Evolutionary conservation across 1,140 invertebrate genomes (phyloP), one percentile per base, ranked within the genome.

Genomic region (Lasioglossum albipes): DNA sequence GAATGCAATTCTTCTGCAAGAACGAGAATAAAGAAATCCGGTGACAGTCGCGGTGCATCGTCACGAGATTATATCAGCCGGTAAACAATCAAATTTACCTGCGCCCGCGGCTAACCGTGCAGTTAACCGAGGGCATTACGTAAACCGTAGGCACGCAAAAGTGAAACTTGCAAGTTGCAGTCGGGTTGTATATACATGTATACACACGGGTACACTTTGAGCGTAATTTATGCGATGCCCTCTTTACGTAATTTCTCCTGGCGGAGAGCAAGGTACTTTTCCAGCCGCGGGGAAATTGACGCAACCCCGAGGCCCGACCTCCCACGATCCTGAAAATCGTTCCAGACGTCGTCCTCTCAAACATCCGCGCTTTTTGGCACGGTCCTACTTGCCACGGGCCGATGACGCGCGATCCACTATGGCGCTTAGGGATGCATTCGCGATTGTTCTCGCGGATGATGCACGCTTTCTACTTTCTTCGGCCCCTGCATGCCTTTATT

Each of bases 211-310:
- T n/a, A 59, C 20, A 59, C 6, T 6, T 59, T n/a, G 7, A n/a
- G n/a, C 57, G 57, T 59, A n/a, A 59, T n/a, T 59, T 59, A 59
- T 59, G 57, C 57, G 57, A 59, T 59, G 57, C 57, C 57, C 57
- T 59, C 57, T 59, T 59, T 59, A 59, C 57, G 57, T 59, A 59
- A 59, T 59, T 59, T 59, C 57, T 59, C 57, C n/a, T n/a, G 57
- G 18, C 57, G 18, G 57, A 59, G 52, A 54, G 52, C 16, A 7
- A 59, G 7, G 20, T 9, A 9, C 57, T 59, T 59, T n/a, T 59
- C 57, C 57, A 59, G n/a, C 57, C n/a, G 57, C 57, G 6, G 57
- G n/a, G 7, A 59, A 59, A 59, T 59, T n/a, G 57, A n/a, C 57
- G 57, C 57, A 59, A 59, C n/a, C 52, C 52, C 18, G 52, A 7